Conservation (phyloP, 37 sponge, comb jelly and placozoan genomes). For the Agelas oroides region DNA sequence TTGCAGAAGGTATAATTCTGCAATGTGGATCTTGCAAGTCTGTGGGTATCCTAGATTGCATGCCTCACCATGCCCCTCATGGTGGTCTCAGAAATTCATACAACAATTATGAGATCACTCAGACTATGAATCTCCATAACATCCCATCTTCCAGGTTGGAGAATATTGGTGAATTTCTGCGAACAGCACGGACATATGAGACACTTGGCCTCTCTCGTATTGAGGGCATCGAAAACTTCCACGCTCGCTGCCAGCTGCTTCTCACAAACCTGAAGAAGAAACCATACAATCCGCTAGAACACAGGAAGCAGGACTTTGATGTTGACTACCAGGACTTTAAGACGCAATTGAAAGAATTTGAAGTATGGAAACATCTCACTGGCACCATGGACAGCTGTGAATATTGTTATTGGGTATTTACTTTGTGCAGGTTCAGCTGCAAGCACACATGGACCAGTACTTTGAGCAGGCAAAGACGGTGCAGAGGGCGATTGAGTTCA, state of each 20-base stretch:
- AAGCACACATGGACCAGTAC: slow-evolving; percentile 56
- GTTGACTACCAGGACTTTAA: slow-evolving; percentile 94
- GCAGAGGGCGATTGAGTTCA: slow-evolving; percentile 54
- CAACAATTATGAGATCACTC: no score
- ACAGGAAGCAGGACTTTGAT: slow-evolving; percentile 89
- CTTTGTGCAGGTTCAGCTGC: slow-evolving; percentile 58
- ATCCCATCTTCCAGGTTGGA: slow-evolving; percentile 69
- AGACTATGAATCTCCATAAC: no score
- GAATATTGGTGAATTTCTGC: slow-evolving; percentile 80
- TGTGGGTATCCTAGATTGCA: no score
- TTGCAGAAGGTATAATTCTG: slow-evolving; percentile 69
- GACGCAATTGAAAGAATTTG: no score
- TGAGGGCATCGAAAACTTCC: slow-evolving; percentile 89
- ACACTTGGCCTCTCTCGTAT: slow-evolving; percentile 87
- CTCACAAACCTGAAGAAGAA: slow-evolving; percentile 91
- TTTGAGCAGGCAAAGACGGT: slow-evolving; percentile 59
- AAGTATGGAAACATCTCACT: no score
- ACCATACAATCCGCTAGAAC: slow-evolving; percentile 91
- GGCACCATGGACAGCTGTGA: no score
- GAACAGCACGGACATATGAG: slow-evolving; percentile 66
- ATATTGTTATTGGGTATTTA: no score
- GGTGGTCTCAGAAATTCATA: no score
- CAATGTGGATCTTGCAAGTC: no score
- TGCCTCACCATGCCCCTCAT: no score
- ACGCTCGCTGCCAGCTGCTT: slow-evolving; percentile 74